Conservation (phyloP, 2,113 vertebrate species). For the Varanus komodoensis region DNA sequence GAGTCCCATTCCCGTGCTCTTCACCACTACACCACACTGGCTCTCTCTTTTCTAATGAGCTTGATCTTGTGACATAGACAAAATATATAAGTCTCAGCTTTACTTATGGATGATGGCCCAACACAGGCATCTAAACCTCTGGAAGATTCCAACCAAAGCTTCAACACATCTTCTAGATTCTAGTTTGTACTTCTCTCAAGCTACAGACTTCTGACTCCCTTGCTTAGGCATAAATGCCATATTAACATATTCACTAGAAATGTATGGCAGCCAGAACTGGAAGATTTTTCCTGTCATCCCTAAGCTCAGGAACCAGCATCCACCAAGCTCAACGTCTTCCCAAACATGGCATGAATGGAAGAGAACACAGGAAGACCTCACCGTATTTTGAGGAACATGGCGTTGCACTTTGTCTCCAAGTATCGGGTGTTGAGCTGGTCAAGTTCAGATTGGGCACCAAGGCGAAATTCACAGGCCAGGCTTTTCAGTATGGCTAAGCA, state of each 20-base stretch:
- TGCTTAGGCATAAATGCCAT: not conserved
- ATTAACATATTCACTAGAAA: not conserved
- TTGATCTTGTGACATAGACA: too few species aligned
- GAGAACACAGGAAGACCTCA: constrained; percentile 53
- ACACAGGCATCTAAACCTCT: not conserved
- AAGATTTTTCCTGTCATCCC: not conserved
- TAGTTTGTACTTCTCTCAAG: not conserved
- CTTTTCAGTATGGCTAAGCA: constrained; percentile 83
- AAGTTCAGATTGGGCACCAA: constrained; percentile 82
- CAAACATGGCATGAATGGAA: too few species aligned
- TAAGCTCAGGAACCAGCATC: not conserved
- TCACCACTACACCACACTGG: too few species aligned
- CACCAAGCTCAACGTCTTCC: not conserved
- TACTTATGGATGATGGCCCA: not conserved
- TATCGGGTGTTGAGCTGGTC: constrained; percentile 85
- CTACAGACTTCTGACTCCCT: not conserved
- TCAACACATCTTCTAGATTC: not conserved
- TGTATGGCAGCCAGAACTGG: too few species aligned
- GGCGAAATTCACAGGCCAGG: constrained; percentile 82
- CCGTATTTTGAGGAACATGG: constrained; percentile 87
- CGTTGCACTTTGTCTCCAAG: constrained; percentile 85
- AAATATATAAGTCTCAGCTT: not conserved
- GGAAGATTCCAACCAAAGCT: not conserved
- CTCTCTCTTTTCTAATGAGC: too few species aligned
- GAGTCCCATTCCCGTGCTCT: too few species aligned